A percentile compares a stretch with the other conserved stretches of the same genome.
These are phyloP conservation scores for Venustaconcha ellipsiformis DNA, from an alignment of 1,140 invertebrate genomes.

Conservation along the genomic window DNA sequence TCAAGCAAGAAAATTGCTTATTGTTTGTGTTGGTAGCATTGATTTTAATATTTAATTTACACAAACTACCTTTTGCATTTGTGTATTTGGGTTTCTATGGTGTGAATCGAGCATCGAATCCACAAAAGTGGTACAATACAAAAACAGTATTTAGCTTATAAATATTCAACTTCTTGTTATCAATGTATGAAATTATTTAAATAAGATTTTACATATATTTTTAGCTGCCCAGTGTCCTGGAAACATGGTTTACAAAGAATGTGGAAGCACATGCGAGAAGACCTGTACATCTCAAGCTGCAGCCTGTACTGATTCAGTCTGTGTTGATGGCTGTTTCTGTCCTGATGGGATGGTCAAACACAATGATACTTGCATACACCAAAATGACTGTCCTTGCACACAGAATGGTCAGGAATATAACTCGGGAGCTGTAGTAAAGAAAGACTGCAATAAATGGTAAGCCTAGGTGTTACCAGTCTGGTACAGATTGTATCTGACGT, in stretches of 20 bases:
- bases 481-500: no score
- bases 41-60: no score
- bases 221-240: constrained; percentile 76
- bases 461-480: background rate
- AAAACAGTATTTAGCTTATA: background rate
- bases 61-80: no score
- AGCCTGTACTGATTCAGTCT: constrained; percentile 74
- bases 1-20: no score
- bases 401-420: constrained; percentile 45
- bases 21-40: no score
- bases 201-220: constrained; percentile 6
- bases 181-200: background rate
- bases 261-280: constrained; percentile 80
- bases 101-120: background rate
- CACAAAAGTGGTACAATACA: background rate
- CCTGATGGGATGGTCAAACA: constrained; percentile 71
- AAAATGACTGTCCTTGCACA: constrained; percentile 62
- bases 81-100: no score
- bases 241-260: constrained; percentile 84
- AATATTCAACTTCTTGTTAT: background rate
- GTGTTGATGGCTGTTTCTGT: constrained; percentile 90
- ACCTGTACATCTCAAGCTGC: constrained; percentile 77
- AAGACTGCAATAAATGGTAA: constrained; percentile 68
- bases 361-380: constrained; percentile 54
- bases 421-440: constrained; percentile 48